Evolutionary conservation across 37 sponge, comb jelly and placozoan genomes (phyloP).

Genomic region (Halisarca cf. caerulea): DNA sequence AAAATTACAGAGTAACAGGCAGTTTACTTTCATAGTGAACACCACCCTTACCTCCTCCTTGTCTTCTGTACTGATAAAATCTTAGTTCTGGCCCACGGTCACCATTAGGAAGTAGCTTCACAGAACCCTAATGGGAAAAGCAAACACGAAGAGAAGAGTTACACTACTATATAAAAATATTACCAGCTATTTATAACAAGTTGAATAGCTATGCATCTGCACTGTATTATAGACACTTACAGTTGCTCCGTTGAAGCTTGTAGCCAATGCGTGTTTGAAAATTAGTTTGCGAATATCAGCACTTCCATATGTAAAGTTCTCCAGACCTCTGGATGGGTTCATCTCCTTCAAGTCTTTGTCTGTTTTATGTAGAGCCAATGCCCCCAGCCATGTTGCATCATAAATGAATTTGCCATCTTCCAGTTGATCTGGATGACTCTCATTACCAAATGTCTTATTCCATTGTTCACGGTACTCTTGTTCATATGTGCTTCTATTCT

Average conservation of each 20-base stretch:
- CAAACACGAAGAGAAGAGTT: too few species aligned
- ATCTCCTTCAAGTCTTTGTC: not conserved
- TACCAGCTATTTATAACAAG: not conserved
- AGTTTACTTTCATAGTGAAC: too few species aligned
- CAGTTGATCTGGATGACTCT: too few species aligned
- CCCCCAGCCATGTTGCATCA: constrained; percentile 10
- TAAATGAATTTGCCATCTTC: not conserved
- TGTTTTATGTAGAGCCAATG: not conserved
- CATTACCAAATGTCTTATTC: too few species aligned
- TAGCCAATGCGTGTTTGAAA: not conserved
- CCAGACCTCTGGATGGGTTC: not conserved
- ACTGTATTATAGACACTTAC: constrained; percentile 23
- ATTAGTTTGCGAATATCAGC: not conserved
- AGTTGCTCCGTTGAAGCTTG: constrained; percentile 27
- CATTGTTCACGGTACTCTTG: too few species aligned
- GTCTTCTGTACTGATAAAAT: constrained; percentile 46
- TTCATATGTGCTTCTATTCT: too few species aligned
- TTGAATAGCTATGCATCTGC: too few species aligned
- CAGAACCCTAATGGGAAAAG: not conserved
- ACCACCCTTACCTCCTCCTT: too few species aligned
- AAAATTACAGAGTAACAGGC: too few species aligned
- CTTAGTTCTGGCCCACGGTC: constrained; percentile 32
- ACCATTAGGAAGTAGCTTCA: constrained; percentile 4
- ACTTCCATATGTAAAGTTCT: not conserved
- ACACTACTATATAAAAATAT: not conserved